Conservation (phyloP, 2,797 vertebrate genomes). For the Hirundo rustica region DNA sequence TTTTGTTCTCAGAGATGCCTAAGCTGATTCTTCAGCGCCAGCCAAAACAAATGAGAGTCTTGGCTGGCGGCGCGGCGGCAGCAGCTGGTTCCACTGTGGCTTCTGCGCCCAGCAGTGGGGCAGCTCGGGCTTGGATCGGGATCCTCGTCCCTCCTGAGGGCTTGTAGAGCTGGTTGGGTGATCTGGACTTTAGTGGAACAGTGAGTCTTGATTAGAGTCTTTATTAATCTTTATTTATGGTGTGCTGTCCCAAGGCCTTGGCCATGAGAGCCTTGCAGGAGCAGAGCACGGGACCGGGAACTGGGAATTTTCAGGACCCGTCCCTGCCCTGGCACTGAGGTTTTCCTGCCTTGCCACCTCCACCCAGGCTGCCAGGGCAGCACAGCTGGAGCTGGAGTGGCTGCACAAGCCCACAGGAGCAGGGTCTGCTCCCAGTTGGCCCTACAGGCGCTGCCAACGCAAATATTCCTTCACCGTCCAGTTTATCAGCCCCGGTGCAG, state of each 20-base stretch:
- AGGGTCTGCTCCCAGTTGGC: not conserved
- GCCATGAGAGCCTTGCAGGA: accelerated
- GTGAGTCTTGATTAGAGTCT: not conserved
- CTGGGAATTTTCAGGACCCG: not conserved
- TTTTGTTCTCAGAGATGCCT: conserved; percentile 80
- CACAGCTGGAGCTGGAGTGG: not conserved
- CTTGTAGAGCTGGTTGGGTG: not conserved
- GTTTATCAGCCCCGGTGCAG: not conserved
- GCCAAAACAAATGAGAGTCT: conserved; percentile 79
- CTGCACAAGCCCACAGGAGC: not conserved
- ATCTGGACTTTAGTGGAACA: not conserved
- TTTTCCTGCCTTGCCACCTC: not conserved
- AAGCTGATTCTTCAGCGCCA: conserved; percentile 76
- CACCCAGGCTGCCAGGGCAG: not conserved
- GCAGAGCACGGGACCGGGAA: not conserved
- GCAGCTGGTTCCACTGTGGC: conserved; percentile 73
- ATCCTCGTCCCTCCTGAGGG: conserved; percentile 26
- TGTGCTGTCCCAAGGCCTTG: not conserved
- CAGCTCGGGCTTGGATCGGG: conserved; percentile 49
- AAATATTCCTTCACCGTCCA: not conserved
- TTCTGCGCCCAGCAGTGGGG: conserved; percentile 69
- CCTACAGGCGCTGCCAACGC: not conserved
- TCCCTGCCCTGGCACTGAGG: not conserved
- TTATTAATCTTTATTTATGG: not conserved
- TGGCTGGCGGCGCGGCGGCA: conserved; percentile 67